A percentile compares a stretch with the other conserved stretches of the same genome.
These are phyloP conservation scores for Nephotettix cincticeps DNA, from an alignment of 1,140 invertebrate genomes.

Conservation along the genomic window DNA sequence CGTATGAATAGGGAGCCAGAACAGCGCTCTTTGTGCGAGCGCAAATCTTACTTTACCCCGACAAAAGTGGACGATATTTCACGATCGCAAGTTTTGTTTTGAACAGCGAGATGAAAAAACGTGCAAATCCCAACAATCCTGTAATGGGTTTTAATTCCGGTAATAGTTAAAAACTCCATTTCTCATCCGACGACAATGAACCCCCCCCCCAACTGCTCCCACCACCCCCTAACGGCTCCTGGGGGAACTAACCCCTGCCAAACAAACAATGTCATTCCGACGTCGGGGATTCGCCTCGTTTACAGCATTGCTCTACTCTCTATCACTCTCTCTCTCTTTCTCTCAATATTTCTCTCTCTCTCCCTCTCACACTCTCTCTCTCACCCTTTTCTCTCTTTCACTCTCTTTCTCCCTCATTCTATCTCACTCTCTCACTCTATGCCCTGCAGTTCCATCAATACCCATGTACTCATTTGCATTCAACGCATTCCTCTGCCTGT, in stretches of 20 bases:
- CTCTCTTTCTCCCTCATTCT: no score
- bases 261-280: conserved; percentile 20
- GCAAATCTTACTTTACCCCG: not conserved
- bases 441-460: no score
- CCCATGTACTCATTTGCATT: no score
- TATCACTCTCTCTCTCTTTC: no score
- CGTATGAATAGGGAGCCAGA: not conserved
- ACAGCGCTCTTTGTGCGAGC: not conserved
- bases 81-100: no score
- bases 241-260: conserved; percentile 22
- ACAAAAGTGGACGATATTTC: no score
- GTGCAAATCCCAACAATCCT: conserved; percentile 17
- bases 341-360: no score
- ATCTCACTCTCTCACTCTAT: no score
- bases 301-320: not conserved
- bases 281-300: not conserved
- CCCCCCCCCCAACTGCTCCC: not conserved
- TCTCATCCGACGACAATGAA: conserved; percentile 19
- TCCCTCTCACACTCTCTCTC: no score
- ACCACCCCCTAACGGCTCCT: conserved; percentile 13
- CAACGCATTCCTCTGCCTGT: no score
- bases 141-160: conserved; percentile 22
- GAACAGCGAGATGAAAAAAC: not conserved
- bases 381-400: no score
- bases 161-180: conserved; percentile 22